These are phyloP conservation scores for Xestia xanthographa DNA, from an alignment of 2,888 invertebrate species.

Conservation along the genomic window DNA sequence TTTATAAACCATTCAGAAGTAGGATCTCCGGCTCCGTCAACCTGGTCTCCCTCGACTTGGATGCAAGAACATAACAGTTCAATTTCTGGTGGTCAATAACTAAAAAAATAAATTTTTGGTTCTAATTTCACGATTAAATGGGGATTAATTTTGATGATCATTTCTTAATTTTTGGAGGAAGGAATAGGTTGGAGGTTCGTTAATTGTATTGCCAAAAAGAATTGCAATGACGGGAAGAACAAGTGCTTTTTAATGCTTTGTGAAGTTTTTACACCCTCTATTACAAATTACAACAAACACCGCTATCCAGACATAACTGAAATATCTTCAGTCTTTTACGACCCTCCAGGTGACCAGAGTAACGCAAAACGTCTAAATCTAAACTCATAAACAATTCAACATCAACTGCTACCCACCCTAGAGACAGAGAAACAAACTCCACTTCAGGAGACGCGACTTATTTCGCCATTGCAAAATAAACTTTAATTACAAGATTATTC, in stretches of 20 bases:
- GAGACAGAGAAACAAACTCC: conserved; percentile 33
- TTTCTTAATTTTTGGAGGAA: no score
- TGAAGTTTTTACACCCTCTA: background rate
- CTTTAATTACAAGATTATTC: conserved; percentile 55
- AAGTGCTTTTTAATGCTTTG: background rate
- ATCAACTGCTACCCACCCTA: conserved; percentile 4
- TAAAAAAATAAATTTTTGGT: no score
- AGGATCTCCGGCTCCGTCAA: no score
- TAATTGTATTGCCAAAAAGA: no score
- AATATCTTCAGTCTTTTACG: conserved; percentile 11
- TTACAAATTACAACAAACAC: background rate
- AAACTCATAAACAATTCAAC: conserved; percentile 45
- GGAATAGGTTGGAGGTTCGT: no score
- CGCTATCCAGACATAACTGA: background rate
- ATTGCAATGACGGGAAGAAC: background rate
- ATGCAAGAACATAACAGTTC: no score
- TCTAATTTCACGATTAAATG: no score
- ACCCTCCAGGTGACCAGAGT: conserved; percentile 20
- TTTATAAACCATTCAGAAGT: no score
- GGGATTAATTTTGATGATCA: no score
- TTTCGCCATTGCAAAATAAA: conserved; percentile 44
- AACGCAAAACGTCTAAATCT: conserved; percentile 3
- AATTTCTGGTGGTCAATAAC: no score
- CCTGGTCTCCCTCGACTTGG: no score
- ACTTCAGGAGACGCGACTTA: conserved; percentile 1